These are phyloP conservation scores for Helarctos malayanus DNA, from an alignment of 2,797 vertebrate genomes.

Conservation along the genomic window DNA sequence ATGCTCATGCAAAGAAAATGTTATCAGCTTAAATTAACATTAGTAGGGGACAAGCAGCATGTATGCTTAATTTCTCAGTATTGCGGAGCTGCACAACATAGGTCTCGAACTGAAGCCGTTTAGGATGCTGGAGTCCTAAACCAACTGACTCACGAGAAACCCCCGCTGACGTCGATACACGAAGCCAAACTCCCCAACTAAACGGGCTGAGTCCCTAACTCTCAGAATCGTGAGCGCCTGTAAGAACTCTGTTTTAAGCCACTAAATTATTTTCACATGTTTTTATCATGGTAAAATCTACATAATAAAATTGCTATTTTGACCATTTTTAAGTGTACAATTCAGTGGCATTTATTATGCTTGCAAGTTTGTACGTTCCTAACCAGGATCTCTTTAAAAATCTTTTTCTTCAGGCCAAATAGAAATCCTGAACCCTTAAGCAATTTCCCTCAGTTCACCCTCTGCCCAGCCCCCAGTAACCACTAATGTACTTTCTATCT, in stretches of 20 bases:
- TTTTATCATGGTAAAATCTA: background rate
- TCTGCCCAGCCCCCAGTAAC: background rate
- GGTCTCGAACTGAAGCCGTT: background rate
- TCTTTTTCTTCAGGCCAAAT: background rate
- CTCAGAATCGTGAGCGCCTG: background rate
- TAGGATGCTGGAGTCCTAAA: background rate
- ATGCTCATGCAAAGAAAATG: background rate
- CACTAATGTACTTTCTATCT: background rate
- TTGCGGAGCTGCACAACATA: background rate
- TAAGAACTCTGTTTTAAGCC: background rate
- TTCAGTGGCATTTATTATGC: background rate
- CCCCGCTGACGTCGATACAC: rapidly evolving
- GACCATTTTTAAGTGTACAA: background rate
- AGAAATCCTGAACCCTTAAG: background rate
- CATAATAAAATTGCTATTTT: background rate
- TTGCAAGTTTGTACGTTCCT: background rate
- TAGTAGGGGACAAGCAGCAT: background rate
- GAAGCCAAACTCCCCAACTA: background rate
- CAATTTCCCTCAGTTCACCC: background rate
- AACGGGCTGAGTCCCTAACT: background rate
- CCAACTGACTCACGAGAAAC: background rate
- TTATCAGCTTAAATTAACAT: background rate
- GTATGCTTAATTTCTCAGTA: background rate
- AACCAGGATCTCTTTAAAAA: background rate
- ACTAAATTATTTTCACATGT: background rate